Conservation (phyloP, 2,113 vertebrate species). For the Xenopus tropicalis region DNA sequence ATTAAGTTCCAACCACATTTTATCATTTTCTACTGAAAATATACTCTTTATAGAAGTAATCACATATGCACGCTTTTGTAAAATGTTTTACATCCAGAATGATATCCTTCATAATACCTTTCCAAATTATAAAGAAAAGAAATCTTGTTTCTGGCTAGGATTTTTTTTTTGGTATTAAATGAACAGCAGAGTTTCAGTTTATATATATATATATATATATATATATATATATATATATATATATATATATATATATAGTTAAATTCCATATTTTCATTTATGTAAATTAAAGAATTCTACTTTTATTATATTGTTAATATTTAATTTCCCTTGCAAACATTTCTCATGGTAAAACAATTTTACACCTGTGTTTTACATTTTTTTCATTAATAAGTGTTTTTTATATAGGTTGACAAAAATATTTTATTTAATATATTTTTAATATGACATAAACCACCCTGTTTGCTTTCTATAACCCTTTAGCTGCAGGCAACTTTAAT, state of each 20-base stretch:
- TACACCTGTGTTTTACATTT: constrained; percentile 22
- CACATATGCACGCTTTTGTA: constrained; percentile 24
- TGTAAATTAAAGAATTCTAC: constrained; percentile 14
- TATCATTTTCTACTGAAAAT: constrained; percentile 36
- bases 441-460: too few species aligned
- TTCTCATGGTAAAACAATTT: constrained; percentile 27
- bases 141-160: not conserved
- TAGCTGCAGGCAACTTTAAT: too few species aligned
- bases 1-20: constrained; percentile 35
- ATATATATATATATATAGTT: too few species aligned
- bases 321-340: constrained; percentile 33
- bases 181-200: not conserved
- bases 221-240: too few species aligned
- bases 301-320: constrained; percentile 25
- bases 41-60: constrained; percentile 9
- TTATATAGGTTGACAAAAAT: too few species aligned
- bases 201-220: not conserved
- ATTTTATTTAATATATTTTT: too few species aligned
- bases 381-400: not conserved
- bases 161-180: constrained; percentile 14
- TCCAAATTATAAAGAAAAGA: constrained; percentile 3
- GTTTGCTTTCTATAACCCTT: too few species aligned
- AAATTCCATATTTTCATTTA: constrained; percentile 32
- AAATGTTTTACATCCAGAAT: constrained; percentile 27
- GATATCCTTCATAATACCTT: constrained; percentile 26